Evolutionary conservation across 1,140 invertebrate species (phyloP).

Genomic region (Microvelia longipes): DNA sequence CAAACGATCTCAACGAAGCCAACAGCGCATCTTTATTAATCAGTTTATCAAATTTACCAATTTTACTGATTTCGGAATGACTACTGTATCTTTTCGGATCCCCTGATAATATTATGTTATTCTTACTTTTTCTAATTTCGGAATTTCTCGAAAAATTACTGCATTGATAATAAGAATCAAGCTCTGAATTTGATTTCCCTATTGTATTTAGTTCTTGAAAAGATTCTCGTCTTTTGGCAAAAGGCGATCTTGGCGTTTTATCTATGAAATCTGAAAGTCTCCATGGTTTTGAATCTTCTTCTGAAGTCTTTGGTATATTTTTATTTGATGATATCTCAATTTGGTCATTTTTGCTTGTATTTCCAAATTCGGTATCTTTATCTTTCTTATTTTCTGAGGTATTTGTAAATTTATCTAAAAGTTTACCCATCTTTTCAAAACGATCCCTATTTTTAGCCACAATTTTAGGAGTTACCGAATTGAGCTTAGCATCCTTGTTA

Average conservation of each 20-base stretch:
- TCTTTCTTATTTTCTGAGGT: background rate
- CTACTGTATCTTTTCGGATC: background rate
- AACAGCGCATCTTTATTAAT: background rate
- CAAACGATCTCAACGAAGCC: background rate
- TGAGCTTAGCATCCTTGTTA: background rate
- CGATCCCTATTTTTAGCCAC: background rate
- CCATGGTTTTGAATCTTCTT: background rate
- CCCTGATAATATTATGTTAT: background rate
- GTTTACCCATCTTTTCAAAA: background rate
- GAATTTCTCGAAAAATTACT: background rate
- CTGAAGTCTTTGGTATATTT: background rate
- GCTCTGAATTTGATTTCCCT: background rate
- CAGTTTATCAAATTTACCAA: background rate
- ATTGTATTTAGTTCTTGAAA: background rate
- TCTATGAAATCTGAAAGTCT: background rate
- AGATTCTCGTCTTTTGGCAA: background rate
- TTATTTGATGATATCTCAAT: background rate
- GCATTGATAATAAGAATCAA: too few species aligned
- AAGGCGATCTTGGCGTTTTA: background rate
- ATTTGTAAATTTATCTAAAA: background rate
- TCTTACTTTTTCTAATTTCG: background rate
- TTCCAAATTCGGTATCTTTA: background rate
- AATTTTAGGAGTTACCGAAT: background rate
- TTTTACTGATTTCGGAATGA: background rate
- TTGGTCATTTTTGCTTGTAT: background rate